phyloP scores from a whole-genome alignment of 1,140 invertebrate species.

The Drosophila orosa region DNA sequence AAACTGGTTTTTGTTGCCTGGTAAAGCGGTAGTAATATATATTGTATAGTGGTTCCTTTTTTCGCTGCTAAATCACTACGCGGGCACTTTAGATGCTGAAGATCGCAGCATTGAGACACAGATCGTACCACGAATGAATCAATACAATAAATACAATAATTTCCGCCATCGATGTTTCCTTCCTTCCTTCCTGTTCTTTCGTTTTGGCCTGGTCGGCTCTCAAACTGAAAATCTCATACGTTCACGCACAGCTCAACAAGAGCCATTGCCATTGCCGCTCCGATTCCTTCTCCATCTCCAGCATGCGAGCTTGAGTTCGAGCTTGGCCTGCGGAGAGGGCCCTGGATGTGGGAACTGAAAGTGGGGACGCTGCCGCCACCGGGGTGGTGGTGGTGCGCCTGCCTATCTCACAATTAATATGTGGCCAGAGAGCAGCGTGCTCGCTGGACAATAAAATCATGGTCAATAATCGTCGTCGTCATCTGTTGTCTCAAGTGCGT shows the following conservation, averaged over 20 bases:
- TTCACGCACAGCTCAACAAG: constrained; percentile 30
- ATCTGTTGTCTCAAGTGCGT: constrained; percentile 83
- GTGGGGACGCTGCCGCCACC: constrained; percentile 11
- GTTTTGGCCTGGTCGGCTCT: constrained; percentile 17
- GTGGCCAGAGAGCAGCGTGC: constrained; percentile 17
- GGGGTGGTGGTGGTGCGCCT: constrained; percentile 4
- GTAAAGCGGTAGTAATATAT: constrained; percentile 57
- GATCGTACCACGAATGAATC: constrained; percentile 76
- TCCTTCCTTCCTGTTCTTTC: neutral
- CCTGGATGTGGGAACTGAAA: constrained; percentile 59
- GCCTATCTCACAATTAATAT: constrained; percentile 46
- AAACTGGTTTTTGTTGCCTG: constrained; percentile 32
- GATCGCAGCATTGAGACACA: constrained; percentile 76
- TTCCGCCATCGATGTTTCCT: constrained; percentile 20
- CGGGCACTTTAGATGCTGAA: constrained; percentile 78
- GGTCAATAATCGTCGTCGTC: constrained; percentile 77
- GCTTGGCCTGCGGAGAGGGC: constrained; percentile 38
- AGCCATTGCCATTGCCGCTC: constrained; percentile 22
- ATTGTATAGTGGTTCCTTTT: constrained; percentile 41
- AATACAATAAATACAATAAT: constrained; percentile 54
- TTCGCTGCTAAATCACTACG: constrained; percentile 59
- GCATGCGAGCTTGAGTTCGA: constrained; percentile 27
- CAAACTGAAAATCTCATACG: constrained; percentile 46
- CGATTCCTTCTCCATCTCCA: constrained; percentile 30
- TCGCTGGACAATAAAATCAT: constrained; percentile 62